Conservation (phyloP, 64 coral and sea anemone species). For the Platygyra sinensis region DNA sequence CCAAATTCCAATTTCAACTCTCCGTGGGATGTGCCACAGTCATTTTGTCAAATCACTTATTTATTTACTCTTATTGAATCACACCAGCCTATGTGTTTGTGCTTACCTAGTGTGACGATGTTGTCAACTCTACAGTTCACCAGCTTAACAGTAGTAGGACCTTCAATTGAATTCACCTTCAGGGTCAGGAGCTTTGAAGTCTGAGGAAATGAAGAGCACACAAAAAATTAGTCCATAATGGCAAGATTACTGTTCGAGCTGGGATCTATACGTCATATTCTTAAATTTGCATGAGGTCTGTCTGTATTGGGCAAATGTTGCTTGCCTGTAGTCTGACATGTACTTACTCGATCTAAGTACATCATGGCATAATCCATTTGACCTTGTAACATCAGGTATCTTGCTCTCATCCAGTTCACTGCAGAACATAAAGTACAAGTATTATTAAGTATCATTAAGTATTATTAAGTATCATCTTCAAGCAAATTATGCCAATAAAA, state of each 20-base stretch:
- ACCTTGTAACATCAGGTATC: slow-evolving; percentile 95
- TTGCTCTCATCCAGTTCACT: slow-evolving; percentile 96
- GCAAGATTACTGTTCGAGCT: background rate
- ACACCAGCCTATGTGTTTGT: background rate
- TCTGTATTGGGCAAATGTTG: too few species aligned
- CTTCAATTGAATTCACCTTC: slow-evolving; percentile 81
- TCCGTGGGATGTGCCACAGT: too few species aligned
- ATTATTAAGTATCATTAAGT: too few species aligned
- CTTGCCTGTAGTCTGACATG: background rate
- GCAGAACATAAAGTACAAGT: slow-evolving; percentile 2
- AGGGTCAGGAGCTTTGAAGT: slow-evolving; percentile 79
- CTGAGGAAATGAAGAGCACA: slow-evolving; percentile 17
- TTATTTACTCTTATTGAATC: too few species aligned
- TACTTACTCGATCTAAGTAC: slow-evolving; percentile 89
- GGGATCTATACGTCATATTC: background rate
- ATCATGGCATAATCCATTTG: slow-evolving; percentile 97
- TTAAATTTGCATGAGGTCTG: background rate
- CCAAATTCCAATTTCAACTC: too few species aligned
- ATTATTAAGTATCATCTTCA: background rate
- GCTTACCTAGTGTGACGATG: slow-evolving; percentile 81
- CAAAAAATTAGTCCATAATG: background rate
- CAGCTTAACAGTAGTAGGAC: slow-evolving; percentile 83
- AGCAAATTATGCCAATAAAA: too few species aligned
- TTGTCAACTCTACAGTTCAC: slow-evolving; percentile 97
- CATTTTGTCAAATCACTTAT: too few species aligned